Conservation (phyloP, 2,113 vertebrate species). For the Brachyhypopomus occidentalis region DNA sequence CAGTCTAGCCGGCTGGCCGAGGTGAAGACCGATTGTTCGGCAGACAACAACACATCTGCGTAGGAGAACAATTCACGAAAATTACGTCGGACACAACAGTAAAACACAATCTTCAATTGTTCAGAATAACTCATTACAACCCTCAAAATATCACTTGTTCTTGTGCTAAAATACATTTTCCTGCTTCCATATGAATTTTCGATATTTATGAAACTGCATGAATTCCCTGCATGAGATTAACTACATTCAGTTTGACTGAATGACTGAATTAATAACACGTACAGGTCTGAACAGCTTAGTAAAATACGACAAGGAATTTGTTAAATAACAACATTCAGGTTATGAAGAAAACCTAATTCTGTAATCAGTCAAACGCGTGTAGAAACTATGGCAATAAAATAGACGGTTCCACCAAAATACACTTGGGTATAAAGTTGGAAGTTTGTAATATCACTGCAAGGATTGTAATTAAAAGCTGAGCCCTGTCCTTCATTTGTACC, state of each 20-base stretch:
- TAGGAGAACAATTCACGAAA: conserved; percentile 12
- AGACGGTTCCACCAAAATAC: too few relatives aligned
- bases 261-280: conserved; percentile 29
- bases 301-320: not conserved
- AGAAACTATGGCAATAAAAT: too few relatives aligned
- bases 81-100: not conserved
- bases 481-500: too few relatives aligned
- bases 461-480: too few relatives aligned
- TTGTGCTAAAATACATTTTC: too few relatives aligned
- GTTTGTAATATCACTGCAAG: too few relatives aligned
- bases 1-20: conserved; percentile 82
- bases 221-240: conserved; percentile 2
- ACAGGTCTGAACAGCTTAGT: not conserved
- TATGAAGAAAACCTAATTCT: too few relatives aligned
- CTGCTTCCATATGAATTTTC: too few relatives aligned
- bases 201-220: not conserved
- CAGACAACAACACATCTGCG: conserved; percentile 78
- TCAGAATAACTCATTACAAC: not conserved
- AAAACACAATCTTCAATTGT: not conserved
- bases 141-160: not conserved
- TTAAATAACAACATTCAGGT: too few relatives aligned
- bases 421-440: too few relatives aligned
- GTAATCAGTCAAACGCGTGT: too few relatives aligned
- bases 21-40: conserved; percentile 78
- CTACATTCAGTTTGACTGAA: not conserved